phyloP scores from a whole-genome alignment of 2,797 vertebrate genomes.

The Crenichthys baileyi region DNA sequence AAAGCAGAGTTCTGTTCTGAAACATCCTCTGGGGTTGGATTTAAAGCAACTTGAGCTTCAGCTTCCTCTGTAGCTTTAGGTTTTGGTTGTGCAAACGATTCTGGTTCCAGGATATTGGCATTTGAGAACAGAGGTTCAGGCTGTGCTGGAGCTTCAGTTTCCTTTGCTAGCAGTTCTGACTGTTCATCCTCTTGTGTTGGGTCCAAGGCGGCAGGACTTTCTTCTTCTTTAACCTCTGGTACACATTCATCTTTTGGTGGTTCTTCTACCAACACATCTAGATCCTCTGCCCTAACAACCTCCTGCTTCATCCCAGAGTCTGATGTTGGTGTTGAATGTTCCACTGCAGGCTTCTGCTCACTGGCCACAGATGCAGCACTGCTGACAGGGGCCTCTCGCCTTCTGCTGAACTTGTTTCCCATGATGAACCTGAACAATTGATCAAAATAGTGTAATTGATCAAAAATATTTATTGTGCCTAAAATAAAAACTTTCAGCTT shows the following conservation, averaged over 20 bases:
- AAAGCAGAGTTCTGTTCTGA: slow-evolving; percentile 13
- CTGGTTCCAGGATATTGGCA: slow-evolving; percentile 18
- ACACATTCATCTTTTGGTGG: slow-evolving; percentile 36
- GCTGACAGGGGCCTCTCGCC: slow-evolving; percentile 76
- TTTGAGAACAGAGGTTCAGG: slow-evolving; percentile 29
- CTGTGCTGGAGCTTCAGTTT: slow-evolving; percentile 29
- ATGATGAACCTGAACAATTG: slow-evolving; percentile 64
- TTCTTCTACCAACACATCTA: slow-evolving; percentile 42
- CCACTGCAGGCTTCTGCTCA: slow-evolving; percentile 52
- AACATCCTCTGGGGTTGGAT: slow-evolving; percentile 18
- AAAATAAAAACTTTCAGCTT: neutral
- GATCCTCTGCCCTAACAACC: slow-evolving; percentile 29
- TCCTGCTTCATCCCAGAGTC: slow-evolving; percentile 26
- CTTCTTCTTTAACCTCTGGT: slow-evolving; percentile 20
- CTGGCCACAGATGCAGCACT: slow-evolving; percentile 44
- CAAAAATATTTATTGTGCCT: neutral
- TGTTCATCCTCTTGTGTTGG: slow-evolving; percentile 26
- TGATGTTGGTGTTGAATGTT: slow-evolving; percentile 27
- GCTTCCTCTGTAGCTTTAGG: slow-evolving; percentile 4
- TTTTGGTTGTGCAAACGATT: slow-evolving; percentile 3
- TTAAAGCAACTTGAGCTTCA: slow-evolving; percentile 20
- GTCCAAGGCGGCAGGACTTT: slow-evolving; percentile 18
- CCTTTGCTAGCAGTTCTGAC: slow-evolving; percentile 25
- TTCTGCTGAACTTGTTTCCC: slow-evolving; percentile 92
- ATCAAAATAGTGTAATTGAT: slow-evolving; percentile 2